Evolutionary conservation across 2,113 vertebrate genomes (phyloP).

Genomic region (Spea bombifrons): DNA sequence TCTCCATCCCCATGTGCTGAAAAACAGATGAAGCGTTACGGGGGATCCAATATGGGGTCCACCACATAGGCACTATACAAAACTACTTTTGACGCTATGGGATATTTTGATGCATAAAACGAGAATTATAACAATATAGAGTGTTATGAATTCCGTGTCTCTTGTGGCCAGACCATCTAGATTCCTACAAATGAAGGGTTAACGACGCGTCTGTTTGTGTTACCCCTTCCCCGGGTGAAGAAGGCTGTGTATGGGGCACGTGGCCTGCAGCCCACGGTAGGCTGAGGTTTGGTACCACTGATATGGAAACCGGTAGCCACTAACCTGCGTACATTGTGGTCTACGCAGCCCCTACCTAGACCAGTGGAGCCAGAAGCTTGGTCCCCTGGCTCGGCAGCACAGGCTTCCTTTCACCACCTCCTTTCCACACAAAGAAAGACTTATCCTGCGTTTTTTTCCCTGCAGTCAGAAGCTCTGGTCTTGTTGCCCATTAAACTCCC

Average conservation of each 20-base stretch:
- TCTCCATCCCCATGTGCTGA: too few relatives aligned
- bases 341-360: constrained; percentile 66
- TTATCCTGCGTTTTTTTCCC: constrained; percentile 70
- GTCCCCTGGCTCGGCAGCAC: constrained; percentile 74
- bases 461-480: constrained; percentile 74
- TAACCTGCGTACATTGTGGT: constrained; percentile 55
- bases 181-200: background rate
- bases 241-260: background rate
- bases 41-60: too few relatives aligned
- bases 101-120: too few relatives aligned
- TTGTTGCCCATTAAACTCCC: constrained; percentile 74
- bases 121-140: too few relatives aligned
- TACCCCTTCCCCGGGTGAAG: background rate
- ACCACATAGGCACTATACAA: too few relatives aligned
- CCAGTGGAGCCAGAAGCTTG: constrained; percentile 76
- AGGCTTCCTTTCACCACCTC: constrained; percentile 84
- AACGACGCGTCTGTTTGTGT: background rate
- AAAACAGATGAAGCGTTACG: too few relatives aligned
- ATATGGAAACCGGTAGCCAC: constrained; percentile 64
- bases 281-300: constrained; percentile 55
- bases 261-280: constrained; percentile 53
- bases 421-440: constrained; percentile 84
- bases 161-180: too few relatives aligned
- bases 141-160: too few relatives aligned
- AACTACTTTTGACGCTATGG: too few relatives aligned